Percentiles rank a stretch among this genome's conserved stretches.
These are phyloP conservation scores for Eucriotettix oculatus DNA, from an alignment of 2,888 invertebrate species.

Conservation along the genomic window DNA sequence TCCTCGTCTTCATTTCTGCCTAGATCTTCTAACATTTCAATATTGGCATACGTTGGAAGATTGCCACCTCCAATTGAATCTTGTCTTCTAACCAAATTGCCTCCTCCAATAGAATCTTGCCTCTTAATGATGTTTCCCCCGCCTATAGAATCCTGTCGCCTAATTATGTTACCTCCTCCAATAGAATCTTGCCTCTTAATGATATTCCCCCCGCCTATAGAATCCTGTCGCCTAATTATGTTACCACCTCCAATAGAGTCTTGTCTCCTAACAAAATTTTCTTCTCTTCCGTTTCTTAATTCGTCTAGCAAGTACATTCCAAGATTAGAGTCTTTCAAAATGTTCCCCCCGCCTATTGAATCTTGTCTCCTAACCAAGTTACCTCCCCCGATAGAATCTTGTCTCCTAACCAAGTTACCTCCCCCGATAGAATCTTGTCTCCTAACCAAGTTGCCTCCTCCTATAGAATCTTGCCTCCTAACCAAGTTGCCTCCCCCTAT, in stretches of 20 bases:
- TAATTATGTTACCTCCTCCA: constrained; percentile 10
- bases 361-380: constrained; percentile 24
- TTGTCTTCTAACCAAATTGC: too few species aligned
- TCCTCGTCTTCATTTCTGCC: too few species aligned
- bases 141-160: too few species aligned
- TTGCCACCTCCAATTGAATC: too few species aligned
- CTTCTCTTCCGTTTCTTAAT: constrained; percentile 19
- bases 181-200: constrained; percentile 28
- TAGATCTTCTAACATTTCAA: too few species aligned
- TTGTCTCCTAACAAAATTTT: constrained; percentile 25
- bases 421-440: constrained; percentile 30
- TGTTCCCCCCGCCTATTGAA: constrained; percentile 30
- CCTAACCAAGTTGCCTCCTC: constrained; percentile 23
- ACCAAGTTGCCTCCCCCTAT: constrained; percentile 15
- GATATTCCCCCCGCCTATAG: constrained; percentile 19
- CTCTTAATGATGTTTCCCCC: too few species aligned
- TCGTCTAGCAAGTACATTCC: constrained; percentile 18
- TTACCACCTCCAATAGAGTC: constrained; percentile 21
- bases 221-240: constrained; percentile 17
- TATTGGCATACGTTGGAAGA: too few species aligned
- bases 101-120: too few species aligned
- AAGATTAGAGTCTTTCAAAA: constrained; percentile 17
- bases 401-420: constrained; percentile 23
- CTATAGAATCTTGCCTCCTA: constrained; percentile 18
- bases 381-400: constrained; percentile 10